phyloP scores from a whole-genome alignment of 2,888 invertebrate species.

The Sesia bembeciformis region DNA sequence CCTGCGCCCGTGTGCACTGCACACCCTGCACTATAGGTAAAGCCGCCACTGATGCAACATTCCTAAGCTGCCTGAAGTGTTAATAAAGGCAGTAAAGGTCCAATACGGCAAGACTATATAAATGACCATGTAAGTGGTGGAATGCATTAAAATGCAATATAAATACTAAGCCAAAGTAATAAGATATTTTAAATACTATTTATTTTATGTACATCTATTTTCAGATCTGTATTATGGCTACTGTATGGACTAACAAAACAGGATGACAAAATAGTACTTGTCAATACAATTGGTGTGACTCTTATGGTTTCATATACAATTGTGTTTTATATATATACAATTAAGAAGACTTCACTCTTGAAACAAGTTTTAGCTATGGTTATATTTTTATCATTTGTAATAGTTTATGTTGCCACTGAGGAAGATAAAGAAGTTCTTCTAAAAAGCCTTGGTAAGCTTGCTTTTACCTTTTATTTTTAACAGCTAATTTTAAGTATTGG shows the following conservation, averaged over 20 bases:
- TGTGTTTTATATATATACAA: conserved; percentile 82
- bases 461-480: conserved; percentile 1
- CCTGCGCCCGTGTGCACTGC: too few relatives aligned
- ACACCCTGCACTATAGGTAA: too few relatives aligned
- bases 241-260: conserved; percentile 84
- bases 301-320: conserved; percentile 81
- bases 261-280: conserved; percentile 81
- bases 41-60: too few relatives aligned
- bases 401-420: conserved; percentile 75
- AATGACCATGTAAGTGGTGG: too few relatives aligned
- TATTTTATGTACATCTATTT: conserved; percentile 19
- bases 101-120: too few relatives aligned
- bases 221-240: conserved; percentile 85
- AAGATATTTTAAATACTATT: background rate
- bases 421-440: conserved; percentile 67
- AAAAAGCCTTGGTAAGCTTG: conserved; percentile 75
- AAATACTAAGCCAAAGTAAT: too few relatives aligned
- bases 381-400: conserved; percentile 65
- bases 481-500: background rate
- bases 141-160: too few relatives aligned
- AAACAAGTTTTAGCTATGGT: conserved; percentile 76
- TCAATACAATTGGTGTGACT: conserved; percentile 82
- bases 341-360: conserved; percentile 78
- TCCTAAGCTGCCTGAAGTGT: too few relatives aligned
- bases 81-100: too few relatives aligned